phyloP scores from a whole-genome alignment of 2,888 invertebrate species.

The Pyrocoelia pectoralis region DNA sequence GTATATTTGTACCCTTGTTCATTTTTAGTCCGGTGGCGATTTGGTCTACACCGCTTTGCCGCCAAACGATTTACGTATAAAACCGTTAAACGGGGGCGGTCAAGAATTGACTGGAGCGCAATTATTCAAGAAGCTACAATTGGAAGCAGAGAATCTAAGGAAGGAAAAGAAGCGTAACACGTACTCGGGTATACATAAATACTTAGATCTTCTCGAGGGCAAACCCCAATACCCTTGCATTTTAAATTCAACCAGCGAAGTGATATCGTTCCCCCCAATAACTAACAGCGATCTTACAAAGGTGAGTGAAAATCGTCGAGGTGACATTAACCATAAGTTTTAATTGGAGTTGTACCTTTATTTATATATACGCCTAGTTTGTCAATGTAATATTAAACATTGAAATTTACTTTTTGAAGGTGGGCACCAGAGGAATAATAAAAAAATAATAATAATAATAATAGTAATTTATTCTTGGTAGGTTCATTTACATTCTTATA shows the following conservation, averaged over 20 bases:
- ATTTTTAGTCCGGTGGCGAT: constrained; percentile 60
- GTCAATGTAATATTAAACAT: no score
- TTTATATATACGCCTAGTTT: no score
- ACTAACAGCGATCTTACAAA: constrained; percentile 85
- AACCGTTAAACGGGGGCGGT: constrained; percentile 70
- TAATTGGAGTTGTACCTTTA: no score
- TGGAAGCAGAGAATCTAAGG: constrained; percentile 80
- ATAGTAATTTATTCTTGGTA: no score
- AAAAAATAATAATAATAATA: no score
- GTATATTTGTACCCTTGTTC: no score
- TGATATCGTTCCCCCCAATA: constrained; percentile 87
- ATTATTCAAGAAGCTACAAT: constrained; percentile 72
- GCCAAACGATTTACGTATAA: constrained; percentile 71
- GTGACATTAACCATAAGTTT: no score
- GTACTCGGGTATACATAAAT: constrained; percentile 85
- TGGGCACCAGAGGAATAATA: no score
- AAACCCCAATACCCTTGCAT: constrained; percentile 78
- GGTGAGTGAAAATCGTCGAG: constrained; percentile 60
- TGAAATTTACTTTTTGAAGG: no score
- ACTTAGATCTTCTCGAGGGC: constrained; percentile 79
- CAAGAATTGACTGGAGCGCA: constrained; percentile 71
- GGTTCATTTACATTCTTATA: no score
- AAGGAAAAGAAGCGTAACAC: constrained; percentile 86
- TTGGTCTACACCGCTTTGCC: constrained; percentile 73
- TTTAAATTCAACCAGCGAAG: constrained; percentile 68